Base-by-base conservation (phyloP, 2,797 vertebrate species). In the Macropus fuliginosus region DNA sequence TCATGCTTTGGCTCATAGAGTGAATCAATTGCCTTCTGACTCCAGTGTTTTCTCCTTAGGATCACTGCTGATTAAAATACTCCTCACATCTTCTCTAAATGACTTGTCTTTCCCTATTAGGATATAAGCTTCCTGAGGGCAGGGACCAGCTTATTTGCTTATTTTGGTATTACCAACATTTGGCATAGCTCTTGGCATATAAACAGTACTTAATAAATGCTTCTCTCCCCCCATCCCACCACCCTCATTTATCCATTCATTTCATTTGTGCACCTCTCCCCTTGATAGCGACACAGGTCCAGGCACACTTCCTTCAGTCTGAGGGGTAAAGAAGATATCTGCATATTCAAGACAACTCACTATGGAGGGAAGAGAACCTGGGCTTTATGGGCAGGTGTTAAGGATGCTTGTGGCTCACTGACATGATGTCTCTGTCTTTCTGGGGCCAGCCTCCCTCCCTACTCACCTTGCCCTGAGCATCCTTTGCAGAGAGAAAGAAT, bases 401-500 rank as follows among this genome's bases (percentile, higher is more conserved):
- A 81, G 74, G 40, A 81, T 81, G 74, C 74, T 27, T 5, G 21
- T 81, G 66, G 66, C 9, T 81, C n/a, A 24, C 16, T 10, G 66
- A 46, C 18, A 18, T 2, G 66, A 46, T 34, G 29, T 31, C 34
- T 34, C 6, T 3, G 0, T 34, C 54, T 3, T 6, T 16, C 50
- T 40, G 52, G 29, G 18, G 16, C 6, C 8, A 0, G 56, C 57
- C 40, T n/a, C 81, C 50, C 29, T 40, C 5, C 11, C 13, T 27
- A 55, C 97, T 96, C 57, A 99, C 99, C 98, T 95, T 98, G 62
- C 81, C 54, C 92, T 98, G 92, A 0, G 93, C 92, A 52, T 98
- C 97, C 96, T 96, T 98, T 93, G 98, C 28, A 0, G 94, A 91
- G 31, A 99, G 97, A 28, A 96, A 93, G 2, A 99, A 97, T 0